Evolutionary conservation across 2,888 invertebrate genomes (phyloP).

Genomic region (Drosophila pseudotakahashii): DNA sequence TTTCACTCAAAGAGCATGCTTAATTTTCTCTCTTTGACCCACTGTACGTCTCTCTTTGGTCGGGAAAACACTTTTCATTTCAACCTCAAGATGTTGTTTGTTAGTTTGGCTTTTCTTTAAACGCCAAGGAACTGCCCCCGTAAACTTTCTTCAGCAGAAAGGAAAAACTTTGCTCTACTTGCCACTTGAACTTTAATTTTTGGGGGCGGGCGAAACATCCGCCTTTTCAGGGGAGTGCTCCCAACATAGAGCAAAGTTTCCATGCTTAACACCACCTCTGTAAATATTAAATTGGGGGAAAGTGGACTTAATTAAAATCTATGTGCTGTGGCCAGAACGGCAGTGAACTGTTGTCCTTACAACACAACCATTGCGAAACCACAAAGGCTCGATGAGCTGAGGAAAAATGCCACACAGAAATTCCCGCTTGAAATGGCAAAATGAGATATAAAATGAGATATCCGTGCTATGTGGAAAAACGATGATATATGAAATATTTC

Average conservation of each 20-base stretch:
- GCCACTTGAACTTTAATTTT: conserved; percentile 19
- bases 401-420: conserved; percentile 60
- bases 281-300: conserved; percentile 67
- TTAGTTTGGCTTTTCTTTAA: conserved; percentile 12
- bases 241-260: conserved; percentile 27
- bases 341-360: conserved; percentile 20
- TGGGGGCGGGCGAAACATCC: neutral
- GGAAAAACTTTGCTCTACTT: conserved; percentile 20
- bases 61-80: conserved; percentile 20
- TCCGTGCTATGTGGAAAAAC: conserved; percentile 55
- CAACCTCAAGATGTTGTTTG: conserved; percentile 27
- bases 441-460: conserved; percentile 46
- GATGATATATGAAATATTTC: conserved; percentile 60
- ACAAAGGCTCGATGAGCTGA: conserved; percentile 17
- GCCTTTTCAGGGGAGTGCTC: conserved; percentile 20
- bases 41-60: conserved; percentile 24
- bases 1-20: neutral
- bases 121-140: conserved; percentile 4
- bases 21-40: conserved; percentile 23
- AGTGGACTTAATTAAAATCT: conserved; percentile 74
- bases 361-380: conserved; percentile 17
- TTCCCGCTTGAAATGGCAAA: conserved; percentile 58
- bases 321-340: conserved; percentile 57
- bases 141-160: conserved; percentile 4
- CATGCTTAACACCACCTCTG: conserved; percentile 59